Percentiles rank a stretch among this genome's conserved stretches.
phyloP scores from a whole-genome alignment of 2,113 vertebrate species.

The Stictonetta naevosa region DNA sequence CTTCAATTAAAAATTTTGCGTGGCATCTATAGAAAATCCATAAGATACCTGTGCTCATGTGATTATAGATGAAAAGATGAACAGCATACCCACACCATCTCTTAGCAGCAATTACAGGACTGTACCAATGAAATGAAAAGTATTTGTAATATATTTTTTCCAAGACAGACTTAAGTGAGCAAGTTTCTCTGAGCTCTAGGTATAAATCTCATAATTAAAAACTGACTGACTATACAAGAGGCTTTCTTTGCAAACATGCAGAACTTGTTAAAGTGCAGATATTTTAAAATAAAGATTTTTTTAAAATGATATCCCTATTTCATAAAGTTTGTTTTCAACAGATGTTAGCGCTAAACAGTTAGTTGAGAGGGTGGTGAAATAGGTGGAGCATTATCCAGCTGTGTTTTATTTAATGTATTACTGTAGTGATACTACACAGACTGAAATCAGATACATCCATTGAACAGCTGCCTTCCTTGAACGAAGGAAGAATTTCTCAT shows the following conservation, averaged over 20 bases:
- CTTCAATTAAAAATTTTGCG: not conserved
- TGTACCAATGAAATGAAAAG: not conserved
- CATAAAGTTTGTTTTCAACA: conserved; percentile 37
- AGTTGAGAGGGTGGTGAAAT: conserved; percentile 61
- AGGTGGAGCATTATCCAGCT: conserved; percentile 63
- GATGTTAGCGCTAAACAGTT: conserved; percentile 63
- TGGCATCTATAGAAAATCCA: not conserved
- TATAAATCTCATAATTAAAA: not conserved
- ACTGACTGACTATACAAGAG: not conserved
- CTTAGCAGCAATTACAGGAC: not conserved
- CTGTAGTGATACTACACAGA: conserved; percentile 60
- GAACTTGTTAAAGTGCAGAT: not conserved
- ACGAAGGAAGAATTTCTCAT: conserved; percentile 39
- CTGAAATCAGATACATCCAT: conserved; percentile 63
- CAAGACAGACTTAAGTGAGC: not conserved
- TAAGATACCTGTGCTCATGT: not conserved
- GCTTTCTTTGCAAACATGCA: not conserved
- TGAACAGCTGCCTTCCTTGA: conserved; percentile 57
- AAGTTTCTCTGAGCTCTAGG: not conserved
- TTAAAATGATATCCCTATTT: not conserved
- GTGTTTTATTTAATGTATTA: conserved; percentile 64
- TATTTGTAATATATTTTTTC: not conserved
- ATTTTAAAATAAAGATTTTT: not conserved
- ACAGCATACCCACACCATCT: not conserved
- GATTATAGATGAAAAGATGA: not conserved